Conservation (phyloP, 2,113 vertebrate species). For the Vanacampus margaritifer region DNA sequence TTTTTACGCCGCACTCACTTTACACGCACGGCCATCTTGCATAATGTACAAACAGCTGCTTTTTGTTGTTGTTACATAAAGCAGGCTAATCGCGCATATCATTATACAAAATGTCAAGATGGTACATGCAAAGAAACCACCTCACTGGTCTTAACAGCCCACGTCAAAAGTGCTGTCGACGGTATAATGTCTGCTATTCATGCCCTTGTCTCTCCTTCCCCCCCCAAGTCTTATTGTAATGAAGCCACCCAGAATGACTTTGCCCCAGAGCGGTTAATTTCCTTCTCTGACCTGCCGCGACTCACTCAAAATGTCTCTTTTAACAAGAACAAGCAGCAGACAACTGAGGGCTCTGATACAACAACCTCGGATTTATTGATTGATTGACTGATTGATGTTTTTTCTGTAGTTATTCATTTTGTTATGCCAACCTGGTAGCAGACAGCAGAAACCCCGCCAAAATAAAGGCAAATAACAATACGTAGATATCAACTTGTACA, state of each 20-base stretch:
- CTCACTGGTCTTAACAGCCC: neutral
- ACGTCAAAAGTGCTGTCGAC: slow-evolving; percentile 37
- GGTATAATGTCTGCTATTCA: slow-evolving; percentile 36
- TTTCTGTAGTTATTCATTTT: neutral
- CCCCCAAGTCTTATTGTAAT: slow-evolving; percentile 50
- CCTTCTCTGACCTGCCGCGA: slow-evolving; percentile 54
- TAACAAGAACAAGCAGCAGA: slow-evolving; percentile 7
- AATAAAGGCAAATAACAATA: too few species aligned
- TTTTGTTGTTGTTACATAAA: slow-evolving; percentile 21
- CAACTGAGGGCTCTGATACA: neutral
- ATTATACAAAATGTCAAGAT: slow-evolving; percentile 21
- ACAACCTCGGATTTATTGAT: neutral
- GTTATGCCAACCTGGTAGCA: too few species aligned
- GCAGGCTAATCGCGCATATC: slow-evolving; percentile 8
- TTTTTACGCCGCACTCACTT: slow-evolving; percentile 15
- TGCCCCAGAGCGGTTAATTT: slow-evolving; percentile 64
- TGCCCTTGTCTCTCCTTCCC: neutral
- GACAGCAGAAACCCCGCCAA: too few species aligned
- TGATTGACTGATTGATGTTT: neutral
- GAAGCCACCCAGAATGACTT: slow-evolving; percentile 60
- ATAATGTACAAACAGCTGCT: slow-evolving; percentile 32
- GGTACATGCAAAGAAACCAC: neutral
- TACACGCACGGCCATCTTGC: slow-evolving; percentile 19
- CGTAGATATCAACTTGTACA: neutral
- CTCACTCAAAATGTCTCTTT: slow-evolving; percentile 59